Conservation (phyloP, 2,888 invertebrate genomes). For the Drosophila acutilabella region DNA sequence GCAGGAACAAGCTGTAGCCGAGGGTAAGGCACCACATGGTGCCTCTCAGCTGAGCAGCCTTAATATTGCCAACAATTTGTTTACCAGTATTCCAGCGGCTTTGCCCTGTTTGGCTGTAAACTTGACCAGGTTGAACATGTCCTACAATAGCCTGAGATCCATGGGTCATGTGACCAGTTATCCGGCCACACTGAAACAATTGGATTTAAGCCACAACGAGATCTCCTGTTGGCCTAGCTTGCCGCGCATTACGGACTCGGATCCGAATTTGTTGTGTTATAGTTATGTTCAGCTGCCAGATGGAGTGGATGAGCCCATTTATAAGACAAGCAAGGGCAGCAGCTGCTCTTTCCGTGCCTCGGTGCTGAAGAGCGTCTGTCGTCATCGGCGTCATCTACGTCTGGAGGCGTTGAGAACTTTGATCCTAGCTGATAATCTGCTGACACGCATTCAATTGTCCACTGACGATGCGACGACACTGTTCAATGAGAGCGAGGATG, state of each 20-base stretch:
- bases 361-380: conserved; percentile 92
- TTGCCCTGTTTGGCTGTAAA: conserved; percentile 96
- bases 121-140: conserved; percentile 94
- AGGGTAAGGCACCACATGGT: conserved; percentile 86
- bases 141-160: conserved; percentile 92
- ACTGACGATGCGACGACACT: conserved; percentile 91
- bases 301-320: conserved; percentile 66
- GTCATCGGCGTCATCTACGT: conserved; percentile 93
- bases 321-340: conserved; percentile 84
- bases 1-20: conserved; percentile 58
- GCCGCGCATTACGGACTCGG: conserved; percentile 89
- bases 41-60: conserved; percentile 89
- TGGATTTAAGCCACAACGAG: conserved; percentile 97
- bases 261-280: conserved; percentile 90
- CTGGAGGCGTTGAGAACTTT: conserved; percentile 86
- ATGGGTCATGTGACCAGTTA: conserved; percentile 96
- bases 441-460: conserved; percentile 92
- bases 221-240: conserved; percentile 95
- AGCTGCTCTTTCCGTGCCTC: conserved; percentile 89
- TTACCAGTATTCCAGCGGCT: conserved; percentile 93
- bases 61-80: conserved; percentile 96
- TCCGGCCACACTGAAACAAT: conserved; percentile 94
- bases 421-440: conserved; percentile 93
- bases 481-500: conserved; percentile 87
- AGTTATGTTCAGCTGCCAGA: conserved; percentile 84